Evolutionary conservation across 2,888 invertebrate genomes (phyloP).

Genomic region (Sinodicranocentrus sp.): DNA sequence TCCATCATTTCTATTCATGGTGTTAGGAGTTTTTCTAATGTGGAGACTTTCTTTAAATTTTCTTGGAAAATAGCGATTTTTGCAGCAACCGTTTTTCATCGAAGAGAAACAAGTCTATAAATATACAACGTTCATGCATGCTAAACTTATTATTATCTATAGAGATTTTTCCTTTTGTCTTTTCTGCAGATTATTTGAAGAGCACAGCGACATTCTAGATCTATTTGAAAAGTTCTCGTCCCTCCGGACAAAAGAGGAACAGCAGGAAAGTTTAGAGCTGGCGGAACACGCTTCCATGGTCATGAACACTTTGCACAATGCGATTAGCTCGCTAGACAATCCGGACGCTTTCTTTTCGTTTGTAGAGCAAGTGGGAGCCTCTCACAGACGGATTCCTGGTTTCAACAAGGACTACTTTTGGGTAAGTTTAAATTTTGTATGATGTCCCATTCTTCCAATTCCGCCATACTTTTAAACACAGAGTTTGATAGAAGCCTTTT

Average conservation of each 20-base stretch:
- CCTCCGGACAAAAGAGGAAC: constrained; percentile 88
- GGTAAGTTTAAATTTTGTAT: constrained; percentile 81
- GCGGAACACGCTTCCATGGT: constrained; percentile 93
- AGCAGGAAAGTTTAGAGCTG: constrained; percentile 88
- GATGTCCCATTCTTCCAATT: too few species aligned
- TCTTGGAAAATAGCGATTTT: too few species aligned
- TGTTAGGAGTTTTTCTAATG: too few species aligned
- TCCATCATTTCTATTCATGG: too few species aligned
- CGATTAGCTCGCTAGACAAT: constrained; percentile 91
- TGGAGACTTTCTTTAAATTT: too few species aligned
- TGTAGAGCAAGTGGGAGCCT: constrained; percentile 89
- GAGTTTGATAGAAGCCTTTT: too few species aligned
- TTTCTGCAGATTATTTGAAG: constrained; percentile 89
- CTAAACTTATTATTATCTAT: too few species aligned
- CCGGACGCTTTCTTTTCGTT: constrained; percentile 90
- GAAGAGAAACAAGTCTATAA: too few species aligned
- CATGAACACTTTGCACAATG: constrained; percentile 93
- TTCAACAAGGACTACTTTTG: constrained; percentile 93
- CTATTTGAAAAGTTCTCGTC: constrained; percentile 91
- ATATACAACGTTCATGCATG: too few species aligned
- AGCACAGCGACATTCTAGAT: constrained; percentile 87
- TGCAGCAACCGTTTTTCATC: too few species aligned
- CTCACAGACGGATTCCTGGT: constrained; percentile 90
- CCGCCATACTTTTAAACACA: too few species aligned
- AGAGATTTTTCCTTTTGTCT: neutral